These are phyloP conservation scores for Ficedula albicollis DNA, from an alignment of 2,797 vertebrate genomes.

Conservation along the genomic window DNA sequence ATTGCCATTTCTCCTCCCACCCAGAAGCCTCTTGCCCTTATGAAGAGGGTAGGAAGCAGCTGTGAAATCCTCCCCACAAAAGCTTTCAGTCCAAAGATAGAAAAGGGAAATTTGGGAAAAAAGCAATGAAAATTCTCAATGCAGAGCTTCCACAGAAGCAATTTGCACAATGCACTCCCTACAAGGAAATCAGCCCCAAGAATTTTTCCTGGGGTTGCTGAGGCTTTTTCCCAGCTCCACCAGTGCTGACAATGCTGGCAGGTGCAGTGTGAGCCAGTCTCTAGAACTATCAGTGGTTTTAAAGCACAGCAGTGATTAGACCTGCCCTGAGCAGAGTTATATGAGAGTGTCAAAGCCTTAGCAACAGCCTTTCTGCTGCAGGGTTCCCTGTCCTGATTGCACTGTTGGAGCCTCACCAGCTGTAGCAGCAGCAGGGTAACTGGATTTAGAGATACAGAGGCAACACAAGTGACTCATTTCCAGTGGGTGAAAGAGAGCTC, in stretches of 20 bases:
- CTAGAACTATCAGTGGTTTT: background rate
- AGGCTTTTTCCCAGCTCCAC: background rate
- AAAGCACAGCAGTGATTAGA: constrained; percentile 14
- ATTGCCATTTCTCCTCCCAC: background rate
- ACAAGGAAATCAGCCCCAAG: background rate
- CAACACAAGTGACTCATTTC: background rate
- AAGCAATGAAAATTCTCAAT: background rate
- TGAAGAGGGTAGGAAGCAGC: background rate
- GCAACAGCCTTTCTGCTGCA: background rate
- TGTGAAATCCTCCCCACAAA: background rate
- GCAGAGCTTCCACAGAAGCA: background rate
- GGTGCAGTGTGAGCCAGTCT: background rate
- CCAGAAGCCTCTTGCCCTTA: background rate
- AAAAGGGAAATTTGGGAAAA: background rate
- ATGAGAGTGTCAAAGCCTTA: background rate
- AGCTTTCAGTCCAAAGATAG: background rate
- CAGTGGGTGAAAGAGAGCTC: background rate
- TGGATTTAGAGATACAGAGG: background rate
- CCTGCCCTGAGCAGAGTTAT: background rate
- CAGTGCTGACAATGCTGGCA: background rate
- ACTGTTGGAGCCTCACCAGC: background rate
- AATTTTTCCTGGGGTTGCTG: background rate
- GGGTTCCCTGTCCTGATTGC: background rate
- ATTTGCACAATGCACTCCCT: background rate
- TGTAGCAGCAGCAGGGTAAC: background rate